Percentiles rank a stretch among this genome's conserved stretches.
Conservation (phyloP, 2,888 invertebrate genomes). For the Troides oblongomaculatus region DNA sequence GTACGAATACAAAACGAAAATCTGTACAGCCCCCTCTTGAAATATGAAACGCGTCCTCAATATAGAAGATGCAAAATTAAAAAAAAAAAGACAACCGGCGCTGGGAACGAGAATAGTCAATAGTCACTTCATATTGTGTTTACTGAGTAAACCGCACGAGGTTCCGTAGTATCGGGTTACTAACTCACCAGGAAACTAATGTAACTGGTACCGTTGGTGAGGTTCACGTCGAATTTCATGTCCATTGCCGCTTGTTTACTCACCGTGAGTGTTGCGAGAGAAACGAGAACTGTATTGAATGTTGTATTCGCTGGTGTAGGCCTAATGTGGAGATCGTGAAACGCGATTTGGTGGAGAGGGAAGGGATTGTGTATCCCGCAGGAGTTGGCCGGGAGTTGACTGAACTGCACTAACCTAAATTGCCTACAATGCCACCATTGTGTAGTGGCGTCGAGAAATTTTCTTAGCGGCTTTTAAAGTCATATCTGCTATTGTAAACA, state of each 20-base stretch:
- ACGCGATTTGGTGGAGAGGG: constrained; percentile 39
- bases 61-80: constrained; percentile 71
- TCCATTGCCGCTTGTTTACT: constrained; percentile 40
- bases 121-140: constrained; percentile 79
- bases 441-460: constrained; percentile 56
- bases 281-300: constrained; percentile 43
- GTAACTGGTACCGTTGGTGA: constrained; percentile 29
- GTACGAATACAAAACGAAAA: constrained; percentile 44
- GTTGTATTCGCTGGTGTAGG: constrained; percentile 1
- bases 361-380: constrained; percentile 66
- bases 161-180: constrained; percentile 71
- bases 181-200: constrained; percentile 39
- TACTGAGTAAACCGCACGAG: constrained; percentile 72
- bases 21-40: constrained; percentile 54
- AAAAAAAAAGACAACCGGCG: constrained; percentile 54
- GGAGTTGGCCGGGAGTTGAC: constrained; percentile 69
- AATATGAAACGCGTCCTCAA: constrained; percentile 64
- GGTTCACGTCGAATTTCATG: not conserved
- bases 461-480: constrained; percentile 50
- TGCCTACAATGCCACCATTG: constrained; percentile 67
- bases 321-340: not conserved
- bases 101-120: constrained; percentile 77
- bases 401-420: constrained; percentile 75
- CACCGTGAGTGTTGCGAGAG: not conserved
- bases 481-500: constrained; percentile 53